Percentiles rank a stretch among this genome's conserved stretches.
These are phyloP conservation scores for Ectropis crepuscularia DNA, from an alignment of 2,888 invertebrate species.

Conservation along the genomic window DNA sequence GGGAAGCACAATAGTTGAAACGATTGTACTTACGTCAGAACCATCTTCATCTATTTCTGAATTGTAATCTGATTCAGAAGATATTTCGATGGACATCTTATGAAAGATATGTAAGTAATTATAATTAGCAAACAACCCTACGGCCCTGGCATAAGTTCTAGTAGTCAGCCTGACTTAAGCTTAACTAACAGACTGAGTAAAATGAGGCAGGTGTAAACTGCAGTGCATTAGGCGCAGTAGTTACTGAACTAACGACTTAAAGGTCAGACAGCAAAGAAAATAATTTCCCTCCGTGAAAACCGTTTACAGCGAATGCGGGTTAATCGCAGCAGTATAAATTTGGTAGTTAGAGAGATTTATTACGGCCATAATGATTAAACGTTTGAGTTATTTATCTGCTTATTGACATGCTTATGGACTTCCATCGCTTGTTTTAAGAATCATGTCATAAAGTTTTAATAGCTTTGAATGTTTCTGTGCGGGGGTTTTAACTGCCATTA, in stretches of 20 bases:
- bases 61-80: slow-evolving; percentile 43
- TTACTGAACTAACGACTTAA: slow-evolving; percentile 42
- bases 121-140: background rate
- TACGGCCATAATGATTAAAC: slow-evolving; percentile 22
- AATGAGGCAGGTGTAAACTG: slow-evolving; percentile 51
- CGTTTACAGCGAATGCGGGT: slow-evolving; percentile 27
- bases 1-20: slow-evolving; percentile 22
- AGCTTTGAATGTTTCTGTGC: slow-evolving; percentile 9
- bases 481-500: slow-evolving; percentile 3
- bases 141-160: background rate
- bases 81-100: slow-evolving; percentile 30
- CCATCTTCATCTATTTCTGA: slow-evolving; percentile 44
- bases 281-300: slow-evolving; percentile 23
- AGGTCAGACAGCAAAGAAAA: slow-evolving; percentile 39
- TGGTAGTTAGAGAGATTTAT: slow-evolving; percentile 23
- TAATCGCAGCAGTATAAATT: slow-evolving; percentile 24
- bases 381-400: slow-evolving; percentile 18
- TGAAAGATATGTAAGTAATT: background rate
- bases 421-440: slow-evolving; percentile 18
- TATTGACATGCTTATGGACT: slow-evolving; percentile 15
- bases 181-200: slow-evolving; percentile 36
- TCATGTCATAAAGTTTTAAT: slow-evolving; percentile 28
- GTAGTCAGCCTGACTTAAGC: slow-evolving; percentile 15
- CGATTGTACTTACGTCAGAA: slow-evolving; percentile 64
- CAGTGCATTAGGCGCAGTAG: slow-evolving; percentile 55